Conservation (phyloP, 2,888 invertebrate species). For the Saturnia pavonia region DNA sequence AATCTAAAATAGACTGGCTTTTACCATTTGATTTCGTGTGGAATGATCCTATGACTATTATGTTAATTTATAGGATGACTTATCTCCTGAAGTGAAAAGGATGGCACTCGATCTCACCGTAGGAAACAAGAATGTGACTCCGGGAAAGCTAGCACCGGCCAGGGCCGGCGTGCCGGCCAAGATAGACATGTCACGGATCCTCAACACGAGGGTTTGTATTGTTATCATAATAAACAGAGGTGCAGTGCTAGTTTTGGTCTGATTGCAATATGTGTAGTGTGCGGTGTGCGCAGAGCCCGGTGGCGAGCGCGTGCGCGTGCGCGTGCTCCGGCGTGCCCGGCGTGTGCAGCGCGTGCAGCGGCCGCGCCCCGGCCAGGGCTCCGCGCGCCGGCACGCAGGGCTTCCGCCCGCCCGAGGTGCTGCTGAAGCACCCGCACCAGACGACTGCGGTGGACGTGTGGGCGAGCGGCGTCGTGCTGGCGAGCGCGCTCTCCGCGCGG, state of each 20-base stretch:
- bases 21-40: no score
- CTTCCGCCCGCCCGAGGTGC: conserved; percentile 93
- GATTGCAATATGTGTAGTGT: no score
- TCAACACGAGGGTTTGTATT: not conserved
- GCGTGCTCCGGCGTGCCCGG: conserved; percentile 85
- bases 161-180: conserved; percentile 14
- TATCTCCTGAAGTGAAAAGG: conserved; percentile 51
- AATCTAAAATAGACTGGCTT: no score
- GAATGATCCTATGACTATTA: not conserved
- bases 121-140: conserved; percentile 24
- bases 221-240: not conserved
- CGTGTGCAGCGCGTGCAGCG: conserved; percentile 84
- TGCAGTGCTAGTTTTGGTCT: no score
- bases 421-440: conserved; percentile 90
- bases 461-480: conserved; percentile 93
- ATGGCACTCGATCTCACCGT: conserved; percentile 59
- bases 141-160: conserved; percentile 2
- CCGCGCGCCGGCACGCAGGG: conserved; percentile 95
- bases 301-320: conserved; percentile 71
- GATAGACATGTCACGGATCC: conserved; percentile 9
- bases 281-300: conserved; percentile 77
- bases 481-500: conserved; percentile 85
- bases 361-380: conserved; percentile 85
- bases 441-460: conserved; percentile 94
- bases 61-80: conserved; percentile 36